A percentile compares a stretch with the other conserved stretches of the same genome.
Conservation (phyloP, 2,113 vertebrate genomes). For the Rhizomys pruinosus region DNA sequence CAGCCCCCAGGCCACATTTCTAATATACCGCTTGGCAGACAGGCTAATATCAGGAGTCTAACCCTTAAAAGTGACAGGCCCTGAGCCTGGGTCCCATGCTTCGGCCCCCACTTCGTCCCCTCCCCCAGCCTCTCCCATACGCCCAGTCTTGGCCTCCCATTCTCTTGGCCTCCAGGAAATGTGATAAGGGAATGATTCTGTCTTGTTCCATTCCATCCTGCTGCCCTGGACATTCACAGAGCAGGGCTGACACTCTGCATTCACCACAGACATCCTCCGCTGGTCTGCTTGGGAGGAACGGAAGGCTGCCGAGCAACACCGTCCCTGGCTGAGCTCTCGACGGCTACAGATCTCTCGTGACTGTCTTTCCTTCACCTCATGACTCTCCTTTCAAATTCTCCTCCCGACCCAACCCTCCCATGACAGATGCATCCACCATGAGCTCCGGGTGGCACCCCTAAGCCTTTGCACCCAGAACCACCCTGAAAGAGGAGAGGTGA, state of each 20-base stretch:
- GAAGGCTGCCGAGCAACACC: not conserved
- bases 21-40: not conserved
- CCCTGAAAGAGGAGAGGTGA: not conserved
- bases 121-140: no score
- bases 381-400: slow-evolving; percentile 25
- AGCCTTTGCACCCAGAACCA: not conserved
- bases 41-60: not conserved
- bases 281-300: not conserved
- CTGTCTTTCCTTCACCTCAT: not conserved
- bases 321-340: slow-evolving; percentile 38
- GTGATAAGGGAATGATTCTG: not conserved
- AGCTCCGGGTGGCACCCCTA: not conserved
- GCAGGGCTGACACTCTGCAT: slow-evolving; percentile 10
- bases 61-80: not conserved
- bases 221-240: not conserved
- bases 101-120: not conserved
- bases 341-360: not conserved
- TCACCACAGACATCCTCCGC: not conserved
- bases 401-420: not conserved
- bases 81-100: not conserved
- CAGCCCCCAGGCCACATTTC: not conserved
- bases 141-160: no score
- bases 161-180: slow-evolving; percentile 17
- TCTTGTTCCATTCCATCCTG: not conserved
- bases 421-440: not conserved